These are phyloP conservation scores for Hypselothyrea guttata DNA, from an alignment of 2,888 invertebrate genomes.

Conservation along the genomic window DNA sequence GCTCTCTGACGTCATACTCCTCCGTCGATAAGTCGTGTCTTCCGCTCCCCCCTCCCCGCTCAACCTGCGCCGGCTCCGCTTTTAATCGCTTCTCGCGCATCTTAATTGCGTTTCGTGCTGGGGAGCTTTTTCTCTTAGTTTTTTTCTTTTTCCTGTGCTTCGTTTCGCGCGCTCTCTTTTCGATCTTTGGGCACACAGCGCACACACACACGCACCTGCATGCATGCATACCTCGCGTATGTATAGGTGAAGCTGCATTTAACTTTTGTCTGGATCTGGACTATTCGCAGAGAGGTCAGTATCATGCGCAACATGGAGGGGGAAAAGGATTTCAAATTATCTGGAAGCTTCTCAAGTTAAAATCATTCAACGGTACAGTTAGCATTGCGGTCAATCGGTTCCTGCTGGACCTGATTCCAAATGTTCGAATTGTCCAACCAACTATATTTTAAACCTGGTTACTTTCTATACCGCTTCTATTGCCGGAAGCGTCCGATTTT, in stretches of 20 bases:
- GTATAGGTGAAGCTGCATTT: conserved; percentile 36
- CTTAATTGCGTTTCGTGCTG: conserved; percentile 54
- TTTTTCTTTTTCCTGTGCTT: conserved; percentile 2
- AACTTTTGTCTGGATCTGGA: conserved; percentile 37
- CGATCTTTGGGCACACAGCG: conserved; percentile 26
- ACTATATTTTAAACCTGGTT: too few species aligned
- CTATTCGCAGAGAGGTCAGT: conserved; percentile 61
- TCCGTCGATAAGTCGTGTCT: conserved; percentile 12
- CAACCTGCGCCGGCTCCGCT: conserved; percentile 4
- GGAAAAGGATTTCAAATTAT: too few species aligned
- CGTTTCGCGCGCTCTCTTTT: conserved; percentile 37
- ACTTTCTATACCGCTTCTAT: too few species aligned
- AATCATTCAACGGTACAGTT: too few species aligned
- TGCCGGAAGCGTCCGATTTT: too few species aligned
- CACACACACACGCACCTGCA: conserved; percentile 12
- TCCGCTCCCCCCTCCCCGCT: not conserved
- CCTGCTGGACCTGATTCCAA: too few species aligned
- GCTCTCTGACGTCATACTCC: conserved; percentile 47
- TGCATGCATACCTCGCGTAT: conserved; percentile 8
- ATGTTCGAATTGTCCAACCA: too few species aligned
- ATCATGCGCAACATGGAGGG: too few species aligned
- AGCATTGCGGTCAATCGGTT: too few species aligned
- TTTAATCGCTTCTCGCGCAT: conserved; percentile 52
- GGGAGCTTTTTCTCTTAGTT: conserved; percentile 21
- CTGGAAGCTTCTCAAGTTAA: too few species aligned